Conservation (phyloP, 2,797 vertebrate species). For the Pseudochromis fuscus region DNA sequence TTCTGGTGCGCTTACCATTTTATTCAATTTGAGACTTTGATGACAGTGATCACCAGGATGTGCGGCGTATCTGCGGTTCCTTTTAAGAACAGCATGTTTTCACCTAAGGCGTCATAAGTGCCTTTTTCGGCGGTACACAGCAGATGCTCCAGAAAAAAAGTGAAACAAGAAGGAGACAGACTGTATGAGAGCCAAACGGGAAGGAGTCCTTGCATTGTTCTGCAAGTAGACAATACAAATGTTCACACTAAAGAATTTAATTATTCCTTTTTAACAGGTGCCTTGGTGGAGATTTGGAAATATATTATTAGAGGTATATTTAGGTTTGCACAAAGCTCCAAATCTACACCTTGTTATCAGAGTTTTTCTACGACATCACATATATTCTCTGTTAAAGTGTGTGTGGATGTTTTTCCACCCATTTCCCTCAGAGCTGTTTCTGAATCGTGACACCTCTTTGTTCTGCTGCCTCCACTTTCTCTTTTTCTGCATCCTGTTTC, state of each 20-base stretch:
- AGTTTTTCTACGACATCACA: neutral
- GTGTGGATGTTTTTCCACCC: too few species aligned
- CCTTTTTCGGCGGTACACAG: constrained; percentile 1
- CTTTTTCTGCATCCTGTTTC: constrained; percentile 4
- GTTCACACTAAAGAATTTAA: neutral
- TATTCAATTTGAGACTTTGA: constrained; percentile 48
- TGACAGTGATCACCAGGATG: constrained; percentile 23
- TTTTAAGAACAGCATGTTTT: constrained; percentile 37
- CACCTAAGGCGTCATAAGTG: constrained; percentile 6
- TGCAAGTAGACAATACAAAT: neutral
- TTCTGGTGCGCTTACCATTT: constrained; percentile 18
- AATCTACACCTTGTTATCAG: constrained; percentile 11
- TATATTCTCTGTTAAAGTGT: too few species aligned
- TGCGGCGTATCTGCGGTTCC: constrained; percentile 17
- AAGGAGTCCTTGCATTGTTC: neutral
- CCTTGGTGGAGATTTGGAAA: constrained; percentile 22
- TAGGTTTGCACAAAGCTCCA: constrained; percentile 10
- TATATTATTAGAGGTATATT: constrained; percentile 8
- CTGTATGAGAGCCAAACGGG: neutral
- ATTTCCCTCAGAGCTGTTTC: constrained; percentile 6
- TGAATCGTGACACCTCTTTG: constrained; percentile 18
- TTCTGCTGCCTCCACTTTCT: constrained; percentile 8
- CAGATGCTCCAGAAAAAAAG: constrained; percentile 1
- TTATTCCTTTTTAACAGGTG: constrained; percentile 15
- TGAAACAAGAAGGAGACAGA: neutral